Base-by-base conservation (phyloP, 2,888 invertebrate species). In the Asteroscopus sphinx region DNA sequence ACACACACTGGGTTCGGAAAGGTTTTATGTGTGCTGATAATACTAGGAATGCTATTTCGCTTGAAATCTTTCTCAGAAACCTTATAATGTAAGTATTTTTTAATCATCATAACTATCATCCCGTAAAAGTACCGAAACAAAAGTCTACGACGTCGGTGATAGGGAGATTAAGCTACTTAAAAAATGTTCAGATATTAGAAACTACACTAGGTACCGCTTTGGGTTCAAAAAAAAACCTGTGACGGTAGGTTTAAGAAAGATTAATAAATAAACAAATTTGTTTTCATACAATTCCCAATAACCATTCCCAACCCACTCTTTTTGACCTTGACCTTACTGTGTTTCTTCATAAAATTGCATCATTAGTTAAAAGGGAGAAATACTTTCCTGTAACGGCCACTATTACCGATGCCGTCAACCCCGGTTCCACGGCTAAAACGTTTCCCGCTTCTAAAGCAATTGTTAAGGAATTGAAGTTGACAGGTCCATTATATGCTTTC, bases 401-500 rank as follows among this genome's bases (percentile, higher is more conserved):
- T 62, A 66, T 68, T 62, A 58, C 52, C 57, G 52, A 58, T 57
- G 46, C 49, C 41, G 65, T 68, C 66, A 48, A 25, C 35, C n/a
- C 59, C 47, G 44, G 35, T 47, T 62, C 59, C 37, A 32, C 48
- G 67, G 51, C 46, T 76, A 71, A 76, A 76, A 68, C 61, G 71
- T 52, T 73, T 60, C 46, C 51, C 69, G 28, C 26, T 36, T 60
- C 58, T 13, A 47, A 53, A 46, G 64, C 74, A 68, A 75, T 76
- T 76, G 76, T 76, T 69, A 70, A 40, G 46, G 62, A 68, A 76
- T 77, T 76, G 78, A 63, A 64, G 67, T 59, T 76, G 79, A 79
- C 78, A 77, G 76, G 65, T 65, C 76, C 73, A 77, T 79, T 79
- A 79, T 73, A 63, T 64, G 64, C 63, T 75, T 71, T 66, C 66